These are phyloP conservation scores for Calephelis nemesis DNA, from an alignment of 1,140 invertebrate genomes.

Conservation along the genomic window DNA sequence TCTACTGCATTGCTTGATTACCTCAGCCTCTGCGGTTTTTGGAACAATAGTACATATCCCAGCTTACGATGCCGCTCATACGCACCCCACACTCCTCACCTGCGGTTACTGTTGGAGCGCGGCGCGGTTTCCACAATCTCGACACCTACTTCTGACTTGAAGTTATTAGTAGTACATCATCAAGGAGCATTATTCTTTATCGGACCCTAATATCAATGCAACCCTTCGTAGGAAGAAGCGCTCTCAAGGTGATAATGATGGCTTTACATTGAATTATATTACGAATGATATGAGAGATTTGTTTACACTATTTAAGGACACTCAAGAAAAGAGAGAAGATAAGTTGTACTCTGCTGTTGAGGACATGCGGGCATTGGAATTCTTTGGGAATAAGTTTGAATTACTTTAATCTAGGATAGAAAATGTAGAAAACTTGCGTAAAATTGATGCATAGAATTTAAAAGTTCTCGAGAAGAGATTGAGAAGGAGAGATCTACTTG, in stretches of 20 bases:
- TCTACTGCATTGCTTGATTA: no score
- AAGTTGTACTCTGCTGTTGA: background rate
- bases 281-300: background rate
- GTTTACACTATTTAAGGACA: background rate
- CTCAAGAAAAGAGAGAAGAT: background rate
- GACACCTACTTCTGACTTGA: no score
- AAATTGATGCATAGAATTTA: background rate
- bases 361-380: background rate
- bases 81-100: no score
- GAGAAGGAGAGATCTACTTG: background rate
- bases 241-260: background rate
- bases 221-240: conserved; percentile 1
- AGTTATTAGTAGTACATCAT: background rate
- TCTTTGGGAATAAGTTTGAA: background rate
- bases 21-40: no score
- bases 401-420: no score
- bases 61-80: no score
- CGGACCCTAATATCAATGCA: background rate
- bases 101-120: no score
- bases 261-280: background rate
- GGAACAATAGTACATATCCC: no score
- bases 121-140: no score
- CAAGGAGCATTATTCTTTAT: background rate
- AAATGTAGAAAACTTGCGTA: no score
- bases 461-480: background rate